A percentile compares a stretch with the other conserved stretches of the same genome.
Conservation (phyloP, 2,113 vertebrate species). For the Psephotus haematonotus region DNA sequence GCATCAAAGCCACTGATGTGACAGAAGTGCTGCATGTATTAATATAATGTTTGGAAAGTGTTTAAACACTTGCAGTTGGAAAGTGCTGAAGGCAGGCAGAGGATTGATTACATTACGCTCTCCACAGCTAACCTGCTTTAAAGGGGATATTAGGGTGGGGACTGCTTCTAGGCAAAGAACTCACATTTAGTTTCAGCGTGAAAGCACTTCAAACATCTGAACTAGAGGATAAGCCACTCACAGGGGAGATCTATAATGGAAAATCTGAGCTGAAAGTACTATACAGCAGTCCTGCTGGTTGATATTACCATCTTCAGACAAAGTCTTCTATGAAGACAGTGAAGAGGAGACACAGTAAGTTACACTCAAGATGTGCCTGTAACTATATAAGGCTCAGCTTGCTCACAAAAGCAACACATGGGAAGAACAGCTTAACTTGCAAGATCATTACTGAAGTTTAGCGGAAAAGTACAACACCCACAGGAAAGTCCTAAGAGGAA, state of each 20-base stretch:
- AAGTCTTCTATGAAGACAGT: neutral
- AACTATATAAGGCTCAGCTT: neutral
- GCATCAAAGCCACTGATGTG: constrained; percentile 27
- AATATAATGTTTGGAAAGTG: constrained; percentile 23
- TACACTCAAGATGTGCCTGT: neutral
- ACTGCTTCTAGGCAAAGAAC: constrained; percentile 31
- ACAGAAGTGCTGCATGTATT: constrained; percentile 23
- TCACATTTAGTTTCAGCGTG: constrained; percentile 28
- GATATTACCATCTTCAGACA: neutral
- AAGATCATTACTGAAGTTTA: neutral
- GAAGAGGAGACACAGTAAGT: neutral
- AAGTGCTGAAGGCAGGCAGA: constrained; percentile 20
- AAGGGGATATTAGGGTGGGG: constrained; percentile 22
- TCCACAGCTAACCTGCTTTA: constrained; percentile 54
- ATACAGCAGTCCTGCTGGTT: neutral
- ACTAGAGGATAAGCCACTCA: constrained; percentile 44
- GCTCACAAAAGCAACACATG: neutral
- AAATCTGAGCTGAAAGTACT: neutral
- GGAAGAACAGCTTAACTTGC: neutral
- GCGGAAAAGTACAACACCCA: neutral
- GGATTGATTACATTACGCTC: constrained; percentile 49
- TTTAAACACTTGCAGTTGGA: constrained; percentile 26
- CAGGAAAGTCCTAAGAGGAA: neutral
- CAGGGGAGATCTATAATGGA: constrained; percentile 29
- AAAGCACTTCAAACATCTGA: constrained; percentile 50